Conservation (phyloP, 2,113 vertebrate species). For the Brachyhypopomus gauderio region DNA sequence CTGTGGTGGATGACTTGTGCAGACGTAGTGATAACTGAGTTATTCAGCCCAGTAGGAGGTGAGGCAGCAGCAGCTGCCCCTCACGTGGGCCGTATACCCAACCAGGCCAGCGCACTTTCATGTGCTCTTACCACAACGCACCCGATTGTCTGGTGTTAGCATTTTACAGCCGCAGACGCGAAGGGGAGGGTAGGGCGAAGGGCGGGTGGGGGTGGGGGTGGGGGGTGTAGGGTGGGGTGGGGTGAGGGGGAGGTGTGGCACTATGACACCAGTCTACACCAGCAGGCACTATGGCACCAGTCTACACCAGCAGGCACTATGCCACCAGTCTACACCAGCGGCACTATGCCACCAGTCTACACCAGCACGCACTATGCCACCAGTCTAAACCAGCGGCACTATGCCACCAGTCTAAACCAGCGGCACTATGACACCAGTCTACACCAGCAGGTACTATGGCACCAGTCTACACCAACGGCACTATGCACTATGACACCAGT, state of each 20-base stretch:
- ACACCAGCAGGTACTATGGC: too few species aligned
- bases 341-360: too few species aligned
- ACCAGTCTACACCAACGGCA: too few species aligned
- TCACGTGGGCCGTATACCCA: constrained; percentile 43
- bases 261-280: too few species aligned
- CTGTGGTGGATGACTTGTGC: background rate
- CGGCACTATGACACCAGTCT: too few species aligned
- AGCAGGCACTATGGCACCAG: background rate
- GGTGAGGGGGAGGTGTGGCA: constrained; percentile 28
- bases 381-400: too few species aligned
- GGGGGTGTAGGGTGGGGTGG: constrained; percentile 53
- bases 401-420: background rate
- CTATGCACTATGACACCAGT: too few species aligned
- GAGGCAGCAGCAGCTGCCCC: constrained; percentile 58
- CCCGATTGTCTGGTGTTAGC: constrained; percentile 61
- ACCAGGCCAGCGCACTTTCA: constrained; percentile 48
- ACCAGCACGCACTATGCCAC: background rate
- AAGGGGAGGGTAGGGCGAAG: constrained; percentile 52
- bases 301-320: background rate
- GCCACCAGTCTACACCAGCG: too few species aligned
- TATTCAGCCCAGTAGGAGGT: constrained; percentile 52
- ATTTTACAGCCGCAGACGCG: constrained; percentile 64
- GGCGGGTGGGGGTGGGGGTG: constrained; percentile 48
- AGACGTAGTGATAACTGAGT: constrained; percentile 36
- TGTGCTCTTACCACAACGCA: constrained; percentile 44